Conservation (phyloP, 1,140 invertebrate species). For the Trinorchestia longiramus region DNA sequence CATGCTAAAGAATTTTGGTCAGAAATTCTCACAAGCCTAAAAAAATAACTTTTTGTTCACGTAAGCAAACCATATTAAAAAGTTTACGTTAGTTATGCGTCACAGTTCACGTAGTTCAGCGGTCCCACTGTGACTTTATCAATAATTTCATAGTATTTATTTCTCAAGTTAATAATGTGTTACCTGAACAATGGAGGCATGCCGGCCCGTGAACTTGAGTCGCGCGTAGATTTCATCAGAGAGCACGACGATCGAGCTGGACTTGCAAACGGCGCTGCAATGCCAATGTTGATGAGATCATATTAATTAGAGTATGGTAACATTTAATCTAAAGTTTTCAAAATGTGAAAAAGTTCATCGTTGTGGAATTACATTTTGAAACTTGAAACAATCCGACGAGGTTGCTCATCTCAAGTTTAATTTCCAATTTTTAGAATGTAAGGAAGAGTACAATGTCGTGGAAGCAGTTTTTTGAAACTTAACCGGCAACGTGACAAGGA, state of each 20-base stretch:
- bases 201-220: slow-evolving; percentile 59
- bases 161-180: neutral
- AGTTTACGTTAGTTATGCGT: neutral
- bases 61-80: neutral
- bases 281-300: neutral
- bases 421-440: too few species aligned
- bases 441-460: neutral
- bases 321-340: neutral
- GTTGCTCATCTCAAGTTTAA: neutral
- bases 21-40: too few species aligned
- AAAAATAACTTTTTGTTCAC: too few species aligned
- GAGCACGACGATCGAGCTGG: slow-evolving; percentile 57
- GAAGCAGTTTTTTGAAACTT: neutral
- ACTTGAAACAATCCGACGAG: neutral
- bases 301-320: neutral
- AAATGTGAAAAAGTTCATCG: neutral
- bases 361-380: neutral
- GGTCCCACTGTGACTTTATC: too few species aligned
- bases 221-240: slow-evolving; percentile 64
- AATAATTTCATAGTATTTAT: too few species aligned
- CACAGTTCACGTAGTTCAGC: too few species aligned
- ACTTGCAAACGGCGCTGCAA: slow-evolving; percentile 59
- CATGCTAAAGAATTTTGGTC: too few species aligned
- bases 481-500: neutral
- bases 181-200: slow-evolving; percentile 59